Evolutionary conservation across 2,113 vertebrate genomes (phyloP), one percentile per base, ranked within the genome.

Genomic region (Silurus meridionalis): DNA sequence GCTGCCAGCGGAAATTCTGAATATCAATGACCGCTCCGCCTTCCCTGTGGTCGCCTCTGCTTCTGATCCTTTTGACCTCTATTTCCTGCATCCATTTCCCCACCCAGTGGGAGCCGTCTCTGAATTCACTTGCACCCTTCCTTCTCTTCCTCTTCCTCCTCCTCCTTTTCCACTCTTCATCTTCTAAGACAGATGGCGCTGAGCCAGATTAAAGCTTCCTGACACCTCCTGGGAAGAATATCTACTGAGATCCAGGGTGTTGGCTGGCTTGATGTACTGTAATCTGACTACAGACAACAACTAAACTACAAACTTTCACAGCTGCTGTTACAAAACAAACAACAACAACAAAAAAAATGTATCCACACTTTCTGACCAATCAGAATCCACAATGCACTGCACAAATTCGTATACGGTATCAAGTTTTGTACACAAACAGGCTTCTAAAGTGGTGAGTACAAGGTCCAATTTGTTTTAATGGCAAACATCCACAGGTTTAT

Each of bases 31-130:
- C 82, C 48, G 48, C 84, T 79, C 81, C 86, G 80, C 79, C 77
- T 57, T 84, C 75, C 80, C 78, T 48, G 78, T 79, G 80, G 80
- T 88, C 80, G 57, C 74, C 86, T 66, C 79, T 83, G 84, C 69
- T 80, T 89, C 87, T 85, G 86, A 86, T 79, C 86, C 84, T 85
- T 84, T 87, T 89, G 89, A 89, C 89, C 88, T 87, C 88, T 72
- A 87, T 90, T 85, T 90, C 85, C 86, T 85, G 85, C 66, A 75
- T 86, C 78, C 82, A 67, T 87, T 81, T 77, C 86, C 72, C 55
- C 61, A 61, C 86, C 79, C 88, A 75, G 82, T 13, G 52, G 82
- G 80, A 83, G 63, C 80, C 63, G 71, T 81, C 72, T 72, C 19
- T 77, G 60, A 75, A 87, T 67, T 88, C 63, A 25, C 84, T 71